Conservation (phyloP, 2,113 vertebrate species). For the Pleuronectes platessa region DNA sequence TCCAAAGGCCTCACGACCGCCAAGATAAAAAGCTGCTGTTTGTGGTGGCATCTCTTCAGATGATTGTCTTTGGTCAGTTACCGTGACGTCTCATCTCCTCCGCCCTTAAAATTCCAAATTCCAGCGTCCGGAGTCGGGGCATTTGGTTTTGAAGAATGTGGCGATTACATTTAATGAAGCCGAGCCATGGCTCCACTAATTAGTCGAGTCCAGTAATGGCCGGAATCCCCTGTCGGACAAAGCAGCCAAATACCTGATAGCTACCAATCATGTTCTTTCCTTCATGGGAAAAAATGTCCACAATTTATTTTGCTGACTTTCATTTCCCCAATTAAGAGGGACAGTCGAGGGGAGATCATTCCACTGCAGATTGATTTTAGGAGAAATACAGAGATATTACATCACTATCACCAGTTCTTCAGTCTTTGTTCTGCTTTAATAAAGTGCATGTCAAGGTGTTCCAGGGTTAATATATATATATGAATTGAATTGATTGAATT, state of each 20-base stretch:
- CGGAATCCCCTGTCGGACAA: constrained; percentile 60
- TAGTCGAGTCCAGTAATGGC: constrained; percentile 72
- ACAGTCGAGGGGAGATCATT: constrained; percentile 31
- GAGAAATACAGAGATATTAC: constrained; percentile 15
- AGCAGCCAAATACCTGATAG: constrained; percentile 73
- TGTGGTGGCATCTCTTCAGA: constrained; percentile 49
- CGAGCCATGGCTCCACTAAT: constrained; percentile 71
- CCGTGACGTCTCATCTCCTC: constrained; percentile 63
- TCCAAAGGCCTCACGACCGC: constrained; percentile 36
- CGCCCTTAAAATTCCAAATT: constrained; percentile 68
- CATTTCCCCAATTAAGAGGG: constrained; percentile 62
- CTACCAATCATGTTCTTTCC: constrained; percentile 60
- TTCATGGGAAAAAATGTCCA: constrained; percentile 74
- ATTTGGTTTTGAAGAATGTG: constrained; percentile 71
- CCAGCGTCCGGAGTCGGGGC: constrained; percentile 47
- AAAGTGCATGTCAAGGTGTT: too few relatives aligned
- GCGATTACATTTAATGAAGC: constrained; percentile 69
- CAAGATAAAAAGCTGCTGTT: constrained; percentile 66
- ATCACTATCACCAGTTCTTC: too few relatives aligned
- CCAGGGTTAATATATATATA: too few relatives aligned
- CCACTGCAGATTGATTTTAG: constrained; percentile 26
- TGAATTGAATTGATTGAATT: too few relatives aligned
- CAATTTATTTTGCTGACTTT: constrained; percentile 59
- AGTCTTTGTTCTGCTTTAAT: neutral
- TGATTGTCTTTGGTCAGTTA: constrained; percentile 69